Conservation (phyloP, 2,888 invertebrate genomes). For the Cynaeus angustus region DNA sequence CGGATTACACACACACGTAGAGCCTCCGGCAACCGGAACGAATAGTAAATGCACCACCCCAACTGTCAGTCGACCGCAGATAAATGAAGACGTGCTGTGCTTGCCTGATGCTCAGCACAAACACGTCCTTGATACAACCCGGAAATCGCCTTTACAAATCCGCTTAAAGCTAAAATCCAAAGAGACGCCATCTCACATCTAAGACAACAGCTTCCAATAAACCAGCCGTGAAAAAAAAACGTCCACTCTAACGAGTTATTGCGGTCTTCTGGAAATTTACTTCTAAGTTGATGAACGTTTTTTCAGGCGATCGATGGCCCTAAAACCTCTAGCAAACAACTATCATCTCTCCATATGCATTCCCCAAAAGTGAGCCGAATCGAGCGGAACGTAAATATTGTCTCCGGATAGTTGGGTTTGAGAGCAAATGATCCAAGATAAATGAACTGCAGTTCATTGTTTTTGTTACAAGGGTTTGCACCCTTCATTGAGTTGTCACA, state of each 20-base stretch:
- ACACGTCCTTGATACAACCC: constrained; percentile 54
- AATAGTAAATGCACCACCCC: constrained; percentile 50
- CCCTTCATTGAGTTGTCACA: constrained; percentile 47
- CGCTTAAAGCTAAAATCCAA: constrained; percentile 38
- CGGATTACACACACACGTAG: constrained; percentile 31
- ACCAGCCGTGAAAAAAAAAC: not conserved
- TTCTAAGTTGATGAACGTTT: not conserved
- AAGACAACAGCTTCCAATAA: constrained; percentile 4
- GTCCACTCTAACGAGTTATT: not conserved
- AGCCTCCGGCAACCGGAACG: constrained; percentile 47
- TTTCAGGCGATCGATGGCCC: constrained; percentile 2
- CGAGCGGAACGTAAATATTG: constrained; percentile 47
- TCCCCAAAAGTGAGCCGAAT: constrained; percentile 20
- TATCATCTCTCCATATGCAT: constrained; percentile 21
- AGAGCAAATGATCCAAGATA: constrained; percentile 50
- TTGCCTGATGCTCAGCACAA: constrained; percentile 57
- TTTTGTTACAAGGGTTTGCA: constrained; percentile 43
- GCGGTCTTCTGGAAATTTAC: too few relatives aligned
- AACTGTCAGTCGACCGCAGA: constrained; percentile 59
- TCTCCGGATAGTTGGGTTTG: constrained; percentile 46
- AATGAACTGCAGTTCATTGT: constrained; percentile 50
- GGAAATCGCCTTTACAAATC: constrained; percentile 57
- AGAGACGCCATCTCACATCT: constrained; percentile 1
- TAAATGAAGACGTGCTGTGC: constrained; percentile 63
- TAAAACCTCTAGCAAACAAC: constrained; percentile 7